phyloP scores from a whole-genome alignment of 2,113 vertebrate species.

The Thomomys bottae region DNA sequence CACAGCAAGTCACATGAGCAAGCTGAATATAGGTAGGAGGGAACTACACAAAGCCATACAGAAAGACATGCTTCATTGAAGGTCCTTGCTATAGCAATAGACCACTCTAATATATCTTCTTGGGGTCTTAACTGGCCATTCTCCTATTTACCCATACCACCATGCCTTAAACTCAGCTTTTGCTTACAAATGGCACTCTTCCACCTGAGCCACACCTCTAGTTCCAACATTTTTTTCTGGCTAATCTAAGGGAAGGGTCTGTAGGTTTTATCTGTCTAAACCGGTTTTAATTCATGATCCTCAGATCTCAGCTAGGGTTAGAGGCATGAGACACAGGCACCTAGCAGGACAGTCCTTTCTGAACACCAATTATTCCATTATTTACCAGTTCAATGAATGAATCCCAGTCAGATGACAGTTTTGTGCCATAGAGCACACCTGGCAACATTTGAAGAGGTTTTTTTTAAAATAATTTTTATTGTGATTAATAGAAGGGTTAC shows the following conservation, averaged over 20 bases:
- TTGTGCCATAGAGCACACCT: neutral
- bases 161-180: neutral
- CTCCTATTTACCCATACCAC: neutral
- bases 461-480: too few relatives aligned
- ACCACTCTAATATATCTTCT: neutral
- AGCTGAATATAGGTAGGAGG: neutral
- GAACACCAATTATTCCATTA: too few relatives aligned
- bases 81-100: neutral
- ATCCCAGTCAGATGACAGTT: neutral
- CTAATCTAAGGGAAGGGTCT: too few relatives aligned
- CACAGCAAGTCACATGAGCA: constrained; percentile 17
- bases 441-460: neutral
- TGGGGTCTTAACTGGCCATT: neutral
- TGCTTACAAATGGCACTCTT: too few relatives aligned
- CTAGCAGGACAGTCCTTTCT: neutral
- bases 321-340: too few relatives aligned
- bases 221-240: too few relatives aligned
- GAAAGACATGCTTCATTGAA: neutral
- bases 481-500: too few relatives aligned
- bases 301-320: too few relatives aligned
- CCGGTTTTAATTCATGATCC: too few relatives aligned
- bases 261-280: too few relatives aligned
- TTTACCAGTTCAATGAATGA: neutral
- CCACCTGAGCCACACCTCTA: too few relatives aligned
- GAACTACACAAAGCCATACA: neutral